These are phyloP conservation scores for Nomia melanderi DNA, from an alignment of 1,140 invertebrate genomes.

Conservation along the genomic window DNA sequence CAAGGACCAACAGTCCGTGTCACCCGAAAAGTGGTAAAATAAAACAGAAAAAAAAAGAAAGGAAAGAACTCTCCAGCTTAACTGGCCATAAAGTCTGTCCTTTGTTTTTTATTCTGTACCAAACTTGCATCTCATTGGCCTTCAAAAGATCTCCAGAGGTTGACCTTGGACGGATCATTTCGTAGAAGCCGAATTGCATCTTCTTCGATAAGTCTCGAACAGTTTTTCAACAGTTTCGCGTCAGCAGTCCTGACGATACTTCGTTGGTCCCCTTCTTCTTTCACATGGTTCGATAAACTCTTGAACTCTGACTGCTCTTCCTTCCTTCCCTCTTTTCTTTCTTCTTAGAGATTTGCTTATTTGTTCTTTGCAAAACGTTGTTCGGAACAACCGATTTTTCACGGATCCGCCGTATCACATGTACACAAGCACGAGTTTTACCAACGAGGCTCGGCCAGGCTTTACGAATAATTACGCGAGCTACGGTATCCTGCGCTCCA, in stretches of 20 bases:
- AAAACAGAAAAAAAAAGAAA: neutral
- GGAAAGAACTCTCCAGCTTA: neutral
- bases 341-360: neutral
- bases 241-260: constrained; percentile 5
- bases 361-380: neutral
- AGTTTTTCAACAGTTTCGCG: constrained; percentile 19
- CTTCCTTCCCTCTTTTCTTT: neutral
- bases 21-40: neutral
- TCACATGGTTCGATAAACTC: neutral
- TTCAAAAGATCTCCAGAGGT: constrained; percentile 42
- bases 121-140: constrained; percentile 36
- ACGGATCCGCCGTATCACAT: neutral
- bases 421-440: neutral
- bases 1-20: constrained; percentile 18
- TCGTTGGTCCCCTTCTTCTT: neutral
- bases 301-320: neutral
- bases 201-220: constrained; percentile 40
- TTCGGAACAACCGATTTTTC: neutral
- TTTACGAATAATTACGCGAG: neutral
- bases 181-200: constrained; percentile 48
- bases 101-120: constrained; percentile 1
- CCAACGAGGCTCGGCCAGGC: constrained; percentile 7
- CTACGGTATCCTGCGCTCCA: constrained; percentile 76
- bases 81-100: constrained; percentile 12
- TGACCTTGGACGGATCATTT: constrained; percentile 52